Percentiles rank a stretch among this genome's conserved stretches.
Conservation (phyloP, 2,797 vertebrate genomes). For the Phoxinus dragarum region DNA sequence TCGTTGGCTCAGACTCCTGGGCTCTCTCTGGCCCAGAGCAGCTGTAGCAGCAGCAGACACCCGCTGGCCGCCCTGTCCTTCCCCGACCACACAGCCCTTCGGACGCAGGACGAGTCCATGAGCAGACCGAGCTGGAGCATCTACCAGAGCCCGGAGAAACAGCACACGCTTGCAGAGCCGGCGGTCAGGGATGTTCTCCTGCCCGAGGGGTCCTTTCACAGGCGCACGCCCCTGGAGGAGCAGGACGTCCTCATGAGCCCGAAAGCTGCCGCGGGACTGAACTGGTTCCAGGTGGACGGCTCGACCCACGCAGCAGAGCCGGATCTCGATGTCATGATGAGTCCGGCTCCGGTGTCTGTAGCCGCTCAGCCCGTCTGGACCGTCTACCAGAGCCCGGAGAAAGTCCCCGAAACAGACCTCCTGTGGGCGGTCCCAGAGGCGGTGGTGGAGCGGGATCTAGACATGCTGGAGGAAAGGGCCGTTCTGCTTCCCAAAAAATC, state of each 20-base stretch:
- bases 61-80: conserved; percentile 68
- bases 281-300: conserved; percentile 49
- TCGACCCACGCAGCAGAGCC: background rate
- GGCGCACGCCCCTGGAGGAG: background rate
- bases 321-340: conserved; percentile 64
- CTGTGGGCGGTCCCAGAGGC: background rate
- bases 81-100: conserved; percentile 70
- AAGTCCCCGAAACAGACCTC: background rate
- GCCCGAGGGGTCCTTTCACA: conserved; percentile 37
- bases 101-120: conserved; percentile 11
- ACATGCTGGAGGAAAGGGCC: background rate
- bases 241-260: conserved; percentile 67
- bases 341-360: background rate
- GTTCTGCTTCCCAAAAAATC: conserved; percentile 44
- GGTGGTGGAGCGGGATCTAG: background rate
- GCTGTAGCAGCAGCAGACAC: conserved; percentile 70
- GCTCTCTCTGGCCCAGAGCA: conserved; percentile 41
- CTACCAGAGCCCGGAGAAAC: conserved; percentile 60
- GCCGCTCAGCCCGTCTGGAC: background rate
- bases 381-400: conserved; percentile 15
- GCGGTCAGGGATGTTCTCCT: conserved; percentile 1
- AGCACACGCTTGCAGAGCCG: background rate
- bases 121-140: conserved; percentile 61
- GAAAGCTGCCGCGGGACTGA: background rate
- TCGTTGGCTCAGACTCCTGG: conserved; percentile 58